A percentile compares a stretch with the other conserved stretches of the same genome.
phyloP scores from a whole-genome alignment of 1,140 invertebrate species.

The Glomeris maerens region DNA sequence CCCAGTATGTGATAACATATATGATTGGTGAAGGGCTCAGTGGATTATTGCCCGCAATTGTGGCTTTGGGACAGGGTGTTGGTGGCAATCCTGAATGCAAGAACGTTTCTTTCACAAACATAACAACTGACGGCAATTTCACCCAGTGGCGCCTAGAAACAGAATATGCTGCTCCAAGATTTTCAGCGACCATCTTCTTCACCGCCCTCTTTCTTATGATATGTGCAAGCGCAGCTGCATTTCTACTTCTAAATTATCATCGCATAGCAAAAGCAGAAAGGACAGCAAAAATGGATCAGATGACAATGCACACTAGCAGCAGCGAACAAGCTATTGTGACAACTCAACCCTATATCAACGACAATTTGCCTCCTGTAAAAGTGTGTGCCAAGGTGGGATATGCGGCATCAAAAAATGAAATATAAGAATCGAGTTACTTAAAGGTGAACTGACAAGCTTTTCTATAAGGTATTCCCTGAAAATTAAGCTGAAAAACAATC shows the following conservation, averaged over 20 bases:
- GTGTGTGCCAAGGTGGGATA: too few species aligned
- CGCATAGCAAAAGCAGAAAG: too few species aligned
- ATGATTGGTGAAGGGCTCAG: constrained; percentile 66
- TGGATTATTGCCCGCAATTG: constrained; percentile 69
- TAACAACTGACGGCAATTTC: constrained; percentile 18
- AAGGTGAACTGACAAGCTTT: too few species aligned
- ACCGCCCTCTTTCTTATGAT: constrained; percentile 43
- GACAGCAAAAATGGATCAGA: too few species aligned
- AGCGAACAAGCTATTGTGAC: too few species aligned
- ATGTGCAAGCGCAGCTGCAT: constrained; percentile 33
- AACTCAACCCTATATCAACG: too few species aligned
- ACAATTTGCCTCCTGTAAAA: too few species aligned
- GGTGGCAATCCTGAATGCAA: constrained; percentile 40
- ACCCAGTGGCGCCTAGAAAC: constrained; percentile 19
- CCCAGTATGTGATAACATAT: constrained; percentile 52
- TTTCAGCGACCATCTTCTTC: constrained; percentile 47
- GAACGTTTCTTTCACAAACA: constrained; percentile 20
- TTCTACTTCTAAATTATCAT: constrained; percentile 33
- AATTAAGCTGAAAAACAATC: too few species aligned
- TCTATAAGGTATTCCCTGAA: too few species aligned
- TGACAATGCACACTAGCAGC: too few species aligned
- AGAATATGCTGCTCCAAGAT: constrained; percentile 24
- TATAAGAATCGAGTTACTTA: too few species aligned
- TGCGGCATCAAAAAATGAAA: too few species aligned
- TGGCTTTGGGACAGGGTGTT: constrained; percentile 67